phyloP scores from a whole-genome alignment of 1,140 invertebrate genomes.

The Scaptomyza pallida region DNA sequence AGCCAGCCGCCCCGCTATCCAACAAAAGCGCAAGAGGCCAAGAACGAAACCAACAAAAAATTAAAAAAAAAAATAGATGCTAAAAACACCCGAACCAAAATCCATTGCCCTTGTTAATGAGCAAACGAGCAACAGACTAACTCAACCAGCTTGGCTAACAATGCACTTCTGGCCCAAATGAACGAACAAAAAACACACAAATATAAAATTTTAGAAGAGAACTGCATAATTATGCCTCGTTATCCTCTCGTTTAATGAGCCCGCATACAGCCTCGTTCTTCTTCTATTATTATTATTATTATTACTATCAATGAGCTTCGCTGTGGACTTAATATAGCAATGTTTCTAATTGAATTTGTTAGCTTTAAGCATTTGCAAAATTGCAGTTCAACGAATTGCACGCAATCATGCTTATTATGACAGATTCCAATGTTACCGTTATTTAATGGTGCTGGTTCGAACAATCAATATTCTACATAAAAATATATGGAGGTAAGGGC shows the following conservation, averaged over 20 bases:
- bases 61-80: not conserved
- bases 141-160: conserved; percentile 3
- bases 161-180: not conserved
- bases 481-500: not conserved
- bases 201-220: not conserved
- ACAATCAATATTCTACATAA: not conserved
- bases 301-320: conserved; percentile 1
- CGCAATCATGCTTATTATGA: not conserved
- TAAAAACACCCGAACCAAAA: not conserved
- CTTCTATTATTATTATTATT: not conserved
- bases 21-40: not conserved
- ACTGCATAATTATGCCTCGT: conserved; percentile 1
- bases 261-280: not conserved
- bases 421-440: not conserved
- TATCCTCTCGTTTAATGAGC: conserved; percentile 4
- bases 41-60: no score
- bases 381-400: not conserved
- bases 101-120: conserved; percentile 17
- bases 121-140: conserved; percentile 2
- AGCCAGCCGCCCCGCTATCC: not conserved
- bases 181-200: not conserved
- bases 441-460: not conserved
- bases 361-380: not conserved
- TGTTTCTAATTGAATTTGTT: not conserved
- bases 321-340: not conserved